These are phyloP conservation scores for Buteo buteo DNA, from an alignment of 2,113 vertebrate species.

Conservation along the genomic window DNA sequence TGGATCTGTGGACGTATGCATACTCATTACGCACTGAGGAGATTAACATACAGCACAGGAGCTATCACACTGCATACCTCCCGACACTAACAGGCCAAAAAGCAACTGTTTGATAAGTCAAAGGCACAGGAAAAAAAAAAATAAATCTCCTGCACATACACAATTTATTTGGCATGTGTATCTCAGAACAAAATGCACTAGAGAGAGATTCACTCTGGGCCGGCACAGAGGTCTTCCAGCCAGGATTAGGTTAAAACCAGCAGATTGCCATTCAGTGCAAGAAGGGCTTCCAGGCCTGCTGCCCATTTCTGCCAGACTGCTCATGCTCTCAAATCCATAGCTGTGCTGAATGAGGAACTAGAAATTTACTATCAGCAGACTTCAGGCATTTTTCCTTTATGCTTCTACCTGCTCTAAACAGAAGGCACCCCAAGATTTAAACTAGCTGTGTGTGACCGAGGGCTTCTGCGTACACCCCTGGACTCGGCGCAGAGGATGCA, in stretches of 20 bases:
- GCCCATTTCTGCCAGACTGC: background rate
- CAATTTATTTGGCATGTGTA: background rate
- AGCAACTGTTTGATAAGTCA: background rate
- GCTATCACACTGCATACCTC: background rate
- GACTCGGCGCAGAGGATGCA: background rate
- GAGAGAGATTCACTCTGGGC: background rate
- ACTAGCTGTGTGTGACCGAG: accelerated
- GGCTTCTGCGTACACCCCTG: background rate
- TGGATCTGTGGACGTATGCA: background rate
- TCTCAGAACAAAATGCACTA: background rate
- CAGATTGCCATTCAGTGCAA: background rate
- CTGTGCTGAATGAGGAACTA: background rate
- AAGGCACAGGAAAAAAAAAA: background rate
- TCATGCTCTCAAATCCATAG: background rate
- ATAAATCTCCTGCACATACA: no score
- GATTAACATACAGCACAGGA: background rate
- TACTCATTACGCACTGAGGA: background rate
- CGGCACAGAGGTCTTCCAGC: background rate
- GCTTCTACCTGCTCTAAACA: background rate
- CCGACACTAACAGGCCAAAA: background rate
- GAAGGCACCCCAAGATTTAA: background rate
- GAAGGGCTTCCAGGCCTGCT: background rate
- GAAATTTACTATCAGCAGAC: background rate
- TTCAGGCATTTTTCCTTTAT: background rate
- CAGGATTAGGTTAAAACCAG: background rate